Percentiles rank a stretch among this genome's conserved stretches.
phyloP scores from a whole-genome alignment of 2,113 vertebrate genomes.

The Otis tarda region DNA sequence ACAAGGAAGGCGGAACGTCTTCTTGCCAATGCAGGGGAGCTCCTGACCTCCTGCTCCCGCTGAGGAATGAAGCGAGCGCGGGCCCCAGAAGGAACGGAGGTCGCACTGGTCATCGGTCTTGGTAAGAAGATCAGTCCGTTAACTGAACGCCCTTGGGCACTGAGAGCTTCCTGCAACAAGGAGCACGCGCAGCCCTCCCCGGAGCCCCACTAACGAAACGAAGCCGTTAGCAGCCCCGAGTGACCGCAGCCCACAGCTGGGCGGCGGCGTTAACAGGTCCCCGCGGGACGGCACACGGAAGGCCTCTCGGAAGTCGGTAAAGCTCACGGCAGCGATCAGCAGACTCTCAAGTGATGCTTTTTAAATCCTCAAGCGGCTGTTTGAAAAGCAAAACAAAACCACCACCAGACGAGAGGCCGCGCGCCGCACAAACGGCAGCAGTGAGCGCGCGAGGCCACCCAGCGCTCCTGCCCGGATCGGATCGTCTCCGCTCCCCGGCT shows the following conservation, averaged over 20 bases:
- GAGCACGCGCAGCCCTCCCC: not conserved
- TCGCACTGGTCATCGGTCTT: not conserved
- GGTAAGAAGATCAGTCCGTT: constrained; percentile 26
- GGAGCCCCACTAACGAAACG: not conserved
- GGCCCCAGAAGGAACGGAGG: constrained; percentile 2
- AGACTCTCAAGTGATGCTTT: constrained; percentile 21
- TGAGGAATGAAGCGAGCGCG: not conserved
- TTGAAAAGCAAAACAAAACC: not conserved
- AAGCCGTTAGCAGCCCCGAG: not conserved
- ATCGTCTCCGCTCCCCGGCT: too few relatives aligned
- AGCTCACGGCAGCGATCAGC: not conserved
- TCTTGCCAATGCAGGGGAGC: not conserved
- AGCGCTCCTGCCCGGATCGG: not conserved
- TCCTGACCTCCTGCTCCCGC: constrained; percentile 22
- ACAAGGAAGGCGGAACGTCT: constrained; percentile 34
- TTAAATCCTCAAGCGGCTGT: not conserved
- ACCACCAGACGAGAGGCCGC: not conserved
- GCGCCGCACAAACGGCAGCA: not conserved
- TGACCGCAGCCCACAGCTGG: not conserved
- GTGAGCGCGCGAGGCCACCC: not conserved
- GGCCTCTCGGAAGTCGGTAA: not conserved
- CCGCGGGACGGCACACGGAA: not conserved
- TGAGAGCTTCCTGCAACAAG: not conserved
- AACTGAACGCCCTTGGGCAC: constrained; percentile 4
- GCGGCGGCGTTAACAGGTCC: not conserved